phyloP scores from a whole-genome alignment of 2,113 vertebrate species.

The Motacilla alba region DNA sequence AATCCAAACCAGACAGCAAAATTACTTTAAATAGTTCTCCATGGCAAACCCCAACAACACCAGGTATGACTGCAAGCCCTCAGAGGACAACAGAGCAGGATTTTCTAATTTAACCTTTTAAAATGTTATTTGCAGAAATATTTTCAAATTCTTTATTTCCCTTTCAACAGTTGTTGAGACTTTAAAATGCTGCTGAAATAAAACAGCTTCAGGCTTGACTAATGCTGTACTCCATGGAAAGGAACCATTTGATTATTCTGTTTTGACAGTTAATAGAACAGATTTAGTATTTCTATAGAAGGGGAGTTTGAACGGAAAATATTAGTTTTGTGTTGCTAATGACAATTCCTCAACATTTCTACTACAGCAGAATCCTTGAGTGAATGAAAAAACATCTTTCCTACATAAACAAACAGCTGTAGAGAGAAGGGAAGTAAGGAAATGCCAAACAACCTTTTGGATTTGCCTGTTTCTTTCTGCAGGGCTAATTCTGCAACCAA shows the following conservation, averaged over 20 bases:
- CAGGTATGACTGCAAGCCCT: background rate
- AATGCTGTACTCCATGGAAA: background rate
- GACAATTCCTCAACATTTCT: background rate
- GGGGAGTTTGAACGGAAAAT: background rate
- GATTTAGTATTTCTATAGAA: background rate
- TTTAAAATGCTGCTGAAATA: constrained; percentile 4
- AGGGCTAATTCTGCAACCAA: background rate
- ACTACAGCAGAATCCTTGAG: background rate
- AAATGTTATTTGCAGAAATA: constrained; percentile 30
- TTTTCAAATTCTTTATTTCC: background rate
- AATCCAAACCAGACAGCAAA: background rate
- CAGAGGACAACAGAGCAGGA: constrained; percentile 6
- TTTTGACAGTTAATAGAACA: background rate
- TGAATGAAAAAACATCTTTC: background rate
- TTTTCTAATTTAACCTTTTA: constrained; percentile 61
- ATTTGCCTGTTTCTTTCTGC: background rate
- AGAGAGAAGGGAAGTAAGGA: background rate
- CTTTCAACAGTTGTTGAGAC: constrained; percentile 32
- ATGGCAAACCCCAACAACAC: constrained; percentile 22
- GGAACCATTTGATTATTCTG: constrained; percentile 8
- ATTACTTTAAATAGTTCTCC: constrained; percentile 61
- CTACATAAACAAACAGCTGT: background rate
- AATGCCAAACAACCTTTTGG: background rate
- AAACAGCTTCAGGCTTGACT: constrained; percentile 15
- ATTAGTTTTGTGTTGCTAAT: background rate